Percentiles rank a stretch among this genome's conserved stretches.
Conservation (phyloP, 2,113 vertebrate species). For the Alectura lathami region DNA sequence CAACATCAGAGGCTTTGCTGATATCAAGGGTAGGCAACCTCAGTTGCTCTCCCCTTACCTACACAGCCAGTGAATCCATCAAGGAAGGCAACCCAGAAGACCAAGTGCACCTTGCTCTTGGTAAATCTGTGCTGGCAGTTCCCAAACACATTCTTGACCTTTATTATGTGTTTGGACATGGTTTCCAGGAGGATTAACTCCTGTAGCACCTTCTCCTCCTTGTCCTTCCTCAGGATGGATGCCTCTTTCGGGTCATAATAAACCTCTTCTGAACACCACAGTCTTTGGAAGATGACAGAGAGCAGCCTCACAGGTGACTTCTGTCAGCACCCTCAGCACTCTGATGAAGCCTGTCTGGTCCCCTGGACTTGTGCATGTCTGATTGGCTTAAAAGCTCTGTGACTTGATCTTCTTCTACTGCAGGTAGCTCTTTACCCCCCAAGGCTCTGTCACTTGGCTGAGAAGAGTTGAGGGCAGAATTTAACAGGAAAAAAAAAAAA, state of each 20-base stretch:
- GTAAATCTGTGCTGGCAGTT: not conserved
- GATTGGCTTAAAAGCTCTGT: not conserved
- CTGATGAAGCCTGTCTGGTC: not conserved
- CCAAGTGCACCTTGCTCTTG: not conserved
- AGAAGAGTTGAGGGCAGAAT: not conserved
- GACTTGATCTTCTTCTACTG: not conserved
- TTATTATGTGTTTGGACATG: not conserved
- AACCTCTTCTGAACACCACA: not conserved
- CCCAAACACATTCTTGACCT: not conserved
- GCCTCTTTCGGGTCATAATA: not conserved
- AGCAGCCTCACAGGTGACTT: not conserved
- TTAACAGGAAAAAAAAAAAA: not conserved
- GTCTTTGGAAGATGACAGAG: not conserved
- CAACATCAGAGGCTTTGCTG: not conserved
- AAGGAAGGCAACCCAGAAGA: not conserved
- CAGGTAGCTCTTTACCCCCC: not conserved
- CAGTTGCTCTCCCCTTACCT: not conserved
- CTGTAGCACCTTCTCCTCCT: not conserved
- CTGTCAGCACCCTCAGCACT: not conserved
- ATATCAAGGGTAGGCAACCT: not conserved
- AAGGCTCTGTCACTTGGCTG: not conserved
- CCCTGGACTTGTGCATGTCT: fast-evolving
- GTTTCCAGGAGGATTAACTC: not conserved
- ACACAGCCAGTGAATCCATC: not conserved
- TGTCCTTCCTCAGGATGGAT: not conserved